Base-by-base conservation (phyloP, 2,797 vertebrate species). In the Anabas testudineus region DNA sequence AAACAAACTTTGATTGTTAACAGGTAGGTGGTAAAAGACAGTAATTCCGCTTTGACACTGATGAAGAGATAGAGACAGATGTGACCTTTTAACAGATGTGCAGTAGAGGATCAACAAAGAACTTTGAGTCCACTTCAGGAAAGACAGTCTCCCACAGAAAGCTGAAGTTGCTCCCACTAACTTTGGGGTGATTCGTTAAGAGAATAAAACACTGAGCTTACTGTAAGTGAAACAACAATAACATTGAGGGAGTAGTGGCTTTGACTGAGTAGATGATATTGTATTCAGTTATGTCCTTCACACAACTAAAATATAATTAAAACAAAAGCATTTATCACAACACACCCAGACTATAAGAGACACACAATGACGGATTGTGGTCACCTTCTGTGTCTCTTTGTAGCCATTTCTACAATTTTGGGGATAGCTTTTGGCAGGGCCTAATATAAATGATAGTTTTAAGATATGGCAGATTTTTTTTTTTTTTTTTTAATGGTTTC, bases 221-320 rank as follows among this genome's bases (percentile, higher is more conserved):
- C 34, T 36, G 4, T 58, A 52, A 78, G 58, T 81, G 30, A 85
- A 83, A 80, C 74, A 78, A 58, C 62, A 53, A 64, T 83, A 75
- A 78, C 74, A 84, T 13, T 82, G 81, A 85, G 85, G 63, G 60
- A 82, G 67, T 52, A 74, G 69, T 67, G 24, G 72, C 71, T 63
- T 73, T 76, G 59, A 72, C 71, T 71, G 34, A 78, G 71, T 52
- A 79, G 64, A 88, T 81, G 81, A 81, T 53, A 74, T 56, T 48
- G 64, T 74, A 63, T 66, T 62, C 46, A 54, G 53, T 53, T 32
- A 10, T 22, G 24, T 45, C 41, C 41, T 53, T 60, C 43, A 54
- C 52, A 63, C 10, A 34, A 19, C 9, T 54, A 16, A 57, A 52
- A 57, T 45, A 62, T n/a, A 26, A 1, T 49, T 36, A 36, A 36